phyloP scores from a whole-genome alignment of 2,797 vertebrate genomes.

The Microctenopoma steveboyesi region DNA sequence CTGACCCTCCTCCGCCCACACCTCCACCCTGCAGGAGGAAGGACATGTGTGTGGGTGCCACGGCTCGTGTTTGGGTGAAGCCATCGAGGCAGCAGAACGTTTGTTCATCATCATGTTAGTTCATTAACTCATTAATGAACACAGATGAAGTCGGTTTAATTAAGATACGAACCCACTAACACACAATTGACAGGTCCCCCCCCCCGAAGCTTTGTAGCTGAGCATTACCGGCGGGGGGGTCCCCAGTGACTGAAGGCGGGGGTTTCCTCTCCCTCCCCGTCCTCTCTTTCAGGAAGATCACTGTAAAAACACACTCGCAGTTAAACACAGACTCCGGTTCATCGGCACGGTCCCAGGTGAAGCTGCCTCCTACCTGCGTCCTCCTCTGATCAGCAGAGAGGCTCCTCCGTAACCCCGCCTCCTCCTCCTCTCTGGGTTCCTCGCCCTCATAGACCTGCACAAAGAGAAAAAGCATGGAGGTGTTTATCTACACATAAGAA shows the following conservation, averaged over 20 bases:
- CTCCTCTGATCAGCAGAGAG: slow-evolving; percentile 62
- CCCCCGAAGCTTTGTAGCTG: too few species aligned
- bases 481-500: too few species aligned
- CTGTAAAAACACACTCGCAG: slow-evolving; percentile 53
- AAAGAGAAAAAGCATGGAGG: neutral
- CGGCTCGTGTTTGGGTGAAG: too few species aligned
- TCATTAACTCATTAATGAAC: too few species aligned
- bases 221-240: slow-evolving; percentile 86
- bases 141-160: too few species aligned
- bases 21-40: slow-evolving; percentile 86
- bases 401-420: slow-evolving; percentile 66
- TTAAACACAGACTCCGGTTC: neutral
- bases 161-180: too few species aligned
- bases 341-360: neutral
- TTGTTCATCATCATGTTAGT: too few species aligned
- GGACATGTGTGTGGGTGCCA: too few species aligned
- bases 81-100: too few species aligned
- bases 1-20: slow-evolving; percentile 87
- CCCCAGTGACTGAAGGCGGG: slow-evolving; percentile 97
- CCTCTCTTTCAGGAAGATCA: slow-evolving; percentile 90
- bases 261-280: slow-evolving; percentile 96
- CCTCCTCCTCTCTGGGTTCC: slow-evolving; percentile 62
- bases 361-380: slow-evolving; percentile 56
- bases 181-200: too few species aligned
- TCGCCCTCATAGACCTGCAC: slow-evolving; percentile 64